phyloP scores from a whole-genome alignment of 2,888 invertebrate species.

The Zele albiditarsus region DNA sequence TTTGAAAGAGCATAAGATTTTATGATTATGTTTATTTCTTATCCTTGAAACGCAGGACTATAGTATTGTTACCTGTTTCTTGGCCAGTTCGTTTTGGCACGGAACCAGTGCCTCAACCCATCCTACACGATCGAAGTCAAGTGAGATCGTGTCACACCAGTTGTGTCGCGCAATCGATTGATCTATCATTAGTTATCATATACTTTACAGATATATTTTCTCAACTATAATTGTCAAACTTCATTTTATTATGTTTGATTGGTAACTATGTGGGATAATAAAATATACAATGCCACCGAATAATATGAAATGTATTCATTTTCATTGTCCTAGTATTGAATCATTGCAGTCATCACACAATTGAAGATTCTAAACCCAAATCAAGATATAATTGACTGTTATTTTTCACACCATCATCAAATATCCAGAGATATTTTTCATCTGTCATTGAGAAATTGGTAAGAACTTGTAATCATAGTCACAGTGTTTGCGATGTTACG shows the following conservation, averaged over 20 bases:
- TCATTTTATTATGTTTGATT: not conserved
- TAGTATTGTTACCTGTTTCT: not conserved
- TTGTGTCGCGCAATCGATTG: not conserved
- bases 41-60: not conserved
- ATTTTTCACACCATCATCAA: constrained; percentile 46
- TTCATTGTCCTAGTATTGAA: not conserved
- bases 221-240: not conserved
- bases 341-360: no score
- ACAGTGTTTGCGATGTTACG: constrained; percentile 43
- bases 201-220: not conserved
- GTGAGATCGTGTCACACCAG: not conserved
- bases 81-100: not conserved
- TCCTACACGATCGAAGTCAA: not conserved
- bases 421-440: constrained; percentile 40
- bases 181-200: not conserved
- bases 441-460: constrained; percentile 45
- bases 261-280: not conserved
- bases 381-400: constrained; percentile 17
- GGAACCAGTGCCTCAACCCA: not conserved
- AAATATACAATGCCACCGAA: not conserved
- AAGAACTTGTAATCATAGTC: constrained; percentile 44
- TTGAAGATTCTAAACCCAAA: not conserved
- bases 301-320: not conserved
- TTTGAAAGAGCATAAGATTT: not conserved
- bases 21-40: not conserved